Percentiles rank a stretch among this genome's conserved stretches.
Conservation (phyloP, 2,888 invertebrate species). For the Caenorhabditis macrosperma region DNA sequence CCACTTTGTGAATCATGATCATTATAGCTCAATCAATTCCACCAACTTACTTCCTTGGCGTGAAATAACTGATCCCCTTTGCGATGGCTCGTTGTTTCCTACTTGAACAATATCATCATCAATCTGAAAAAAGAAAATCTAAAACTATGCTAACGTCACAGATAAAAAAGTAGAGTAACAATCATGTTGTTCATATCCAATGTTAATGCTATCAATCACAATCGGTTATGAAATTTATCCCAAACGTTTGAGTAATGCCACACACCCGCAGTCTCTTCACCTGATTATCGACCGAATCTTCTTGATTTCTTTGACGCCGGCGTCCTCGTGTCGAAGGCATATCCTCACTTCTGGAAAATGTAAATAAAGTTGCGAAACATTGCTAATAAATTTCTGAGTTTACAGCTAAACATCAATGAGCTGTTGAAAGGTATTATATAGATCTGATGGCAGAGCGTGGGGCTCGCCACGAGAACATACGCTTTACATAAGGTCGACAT, state of each 20-base stretch:
- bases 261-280: slow-evolving; percentile 64
- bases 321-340: slow-evolving; percentile 46
- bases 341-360: slow-evolving; percentile 8
- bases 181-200: too few species aligned
- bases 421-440: too few species aligned
- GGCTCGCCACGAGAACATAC: too few species aligned
- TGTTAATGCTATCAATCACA: too few species aligned
- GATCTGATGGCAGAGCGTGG: too few species aligned
- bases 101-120: not conserved
- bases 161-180: not conserved
- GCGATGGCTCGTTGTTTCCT: slow-evolving; percentile 6
- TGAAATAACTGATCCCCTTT: slow-evolving; percentile 5
- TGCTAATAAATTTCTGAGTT: too few species aligned
- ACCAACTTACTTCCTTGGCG: slow-evolving; percentile 15
- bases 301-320: slow-evolving; percentile 33
- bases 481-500: too few species aligned
- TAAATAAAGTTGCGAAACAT: not conserved
- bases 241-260: too few species aligned
- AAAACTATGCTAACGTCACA: too few species aligned
- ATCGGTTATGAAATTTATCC: too few species aligned
- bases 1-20: not conserved
- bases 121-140: slow-evolving; percentile 18
- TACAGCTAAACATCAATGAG: too few species aligned
- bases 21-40: not conserved
- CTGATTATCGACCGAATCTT: slow-evolving; percentile 56